phyloP scores from a whole-genome alignment of 2,797 vertebrate species.

The Hephaestus fuliginosus region DNA sequence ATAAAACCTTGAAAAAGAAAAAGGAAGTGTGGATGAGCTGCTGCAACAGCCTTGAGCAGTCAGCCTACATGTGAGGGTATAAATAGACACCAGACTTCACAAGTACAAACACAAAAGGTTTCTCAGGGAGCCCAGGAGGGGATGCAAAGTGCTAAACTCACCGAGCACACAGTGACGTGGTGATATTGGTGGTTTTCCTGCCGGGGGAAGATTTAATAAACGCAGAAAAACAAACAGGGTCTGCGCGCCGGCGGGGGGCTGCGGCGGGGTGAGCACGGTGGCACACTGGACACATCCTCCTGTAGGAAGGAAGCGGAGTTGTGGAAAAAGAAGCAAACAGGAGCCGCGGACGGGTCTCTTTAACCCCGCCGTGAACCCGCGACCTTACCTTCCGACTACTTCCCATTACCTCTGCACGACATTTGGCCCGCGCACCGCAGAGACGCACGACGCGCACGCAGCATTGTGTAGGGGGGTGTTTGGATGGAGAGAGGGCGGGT shows the following conservation, averaged over 20 bases:
- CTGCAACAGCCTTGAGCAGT: conserved; percentile 4
- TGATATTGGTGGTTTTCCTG: conserved; percentile 85
- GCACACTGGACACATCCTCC: conserved; percentile 88
- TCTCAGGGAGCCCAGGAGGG: conserved; percentile 69
- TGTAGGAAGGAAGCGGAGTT: conserved; percentile 93
- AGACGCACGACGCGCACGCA: conserved; percentile 45
- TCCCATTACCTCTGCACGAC: conserved; percentile 89
- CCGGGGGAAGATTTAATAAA: conserved; percentile 86
- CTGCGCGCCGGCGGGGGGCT: conserved; percentile 74
- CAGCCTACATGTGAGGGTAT: conserved; percentile 48
- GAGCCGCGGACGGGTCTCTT: conserved; percentile 85
- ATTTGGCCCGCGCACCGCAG: conserved; percentile 80
- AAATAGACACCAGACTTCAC: conserved; percentile 70
- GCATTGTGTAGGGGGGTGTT: conserved; percentile 68
- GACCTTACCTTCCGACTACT: conserved; percentile 89
- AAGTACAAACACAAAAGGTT: conserved; percentile 79
- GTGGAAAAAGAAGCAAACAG: conserved; percentile 88
- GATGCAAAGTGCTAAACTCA: conserved; percentile 68
- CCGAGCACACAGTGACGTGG: conserved; percentile 84
- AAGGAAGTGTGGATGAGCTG: neutral
- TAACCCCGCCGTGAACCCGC: conserved; percentile 93
- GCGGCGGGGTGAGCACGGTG: conserved; percentile 76
- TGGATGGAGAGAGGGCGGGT: conserved; percentile 53
- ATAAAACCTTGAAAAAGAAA: conserved; percentile 2
- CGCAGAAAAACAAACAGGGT: conserved; percentile 92